These are phyloP conservation scores for Dendroctonus valens DNA, from an alignment of 1,140 invertebrate genomes.

Conservation along the genomic window DNA sequence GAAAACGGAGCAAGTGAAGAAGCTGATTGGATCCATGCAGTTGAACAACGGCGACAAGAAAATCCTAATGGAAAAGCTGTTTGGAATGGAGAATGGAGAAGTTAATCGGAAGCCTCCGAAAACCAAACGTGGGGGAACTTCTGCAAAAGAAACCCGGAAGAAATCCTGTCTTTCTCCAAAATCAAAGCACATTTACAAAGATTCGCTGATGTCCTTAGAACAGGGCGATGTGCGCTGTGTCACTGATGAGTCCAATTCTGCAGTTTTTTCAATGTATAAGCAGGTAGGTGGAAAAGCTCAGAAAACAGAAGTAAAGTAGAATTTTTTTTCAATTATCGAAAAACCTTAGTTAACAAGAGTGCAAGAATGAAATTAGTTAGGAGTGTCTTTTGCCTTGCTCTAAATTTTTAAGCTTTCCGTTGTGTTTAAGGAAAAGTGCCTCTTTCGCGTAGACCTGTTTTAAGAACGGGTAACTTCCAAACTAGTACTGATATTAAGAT, in stretches of 20 bases:
- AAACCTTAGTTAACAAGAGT: too few species aligned
- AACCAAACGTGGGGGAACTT: neutral
- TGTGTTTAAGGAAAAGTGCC: too few species aligned
- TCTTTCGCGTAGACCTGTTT: too few species aligned
- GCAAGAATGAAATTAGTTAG: too few species aligned
- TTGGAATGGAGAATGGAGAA: constrained; percentile 2
- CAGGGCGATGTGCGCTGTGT: constrained; percentile 12
- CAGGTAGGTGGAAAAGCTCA: constrained; percentile 3
- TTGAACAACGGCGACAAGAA: constrained; percentile 29
- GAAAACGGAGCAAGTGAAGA: constrained; percentile 35
- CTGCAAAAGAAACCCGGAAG: neutral
- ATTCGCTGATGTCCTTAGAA: neutral
- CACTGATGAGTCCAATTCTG: constrained; percentile 13
- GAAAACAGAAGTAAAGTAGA: too few species aligned
- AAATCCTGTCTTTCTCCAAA: constrained; percentile 11
- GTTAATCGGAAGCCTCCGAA: neutral
- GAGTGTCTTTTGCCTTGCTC: too few species aligned
- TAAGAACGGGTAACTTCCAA: too few species aligned
- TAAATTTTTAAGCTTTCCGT: too few species aligned
- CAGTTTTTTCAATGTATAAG: constrained; percentile 16
- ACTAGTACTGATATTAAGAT: too few species aligned
- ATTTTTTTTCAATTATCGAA: too few species aligned
- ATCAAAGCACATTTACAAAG: neutral
- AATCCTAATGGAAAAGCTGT: constrained; percentile 17
- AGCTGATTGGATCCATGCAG: constrained; percentile 36